Evolutionary conservation across 2,797 vertebrate genomes (phyloP), one percentile per base, ranked within the genome.

Genomic region (Lithobates pipiens): DNA sequence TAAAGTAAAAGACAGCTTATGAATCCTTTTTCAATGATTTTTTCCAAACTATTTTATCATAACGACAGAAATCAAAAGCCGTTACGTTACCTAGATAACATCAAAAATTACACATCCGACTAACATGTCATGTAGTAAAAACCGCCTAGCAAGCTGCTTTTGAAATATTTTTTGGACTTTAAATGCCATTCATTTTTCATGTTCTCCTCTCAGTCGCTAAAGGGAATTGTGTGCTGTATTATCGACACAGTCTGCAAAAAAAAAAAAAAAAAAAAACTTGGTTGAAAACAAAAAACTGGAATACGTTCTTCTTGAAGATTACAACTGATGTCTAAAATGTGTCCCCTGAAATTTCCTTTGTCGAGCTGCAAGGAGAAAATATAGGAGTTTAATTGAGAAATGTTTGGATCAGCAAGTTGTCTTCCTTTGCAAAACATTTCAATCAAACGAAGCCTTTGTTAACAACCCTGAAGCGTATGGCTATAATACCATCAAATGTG

Each of bases 111-210:
- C 70, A 89, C 80, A 85, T 23, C 88, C 79, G 88, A 61, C 77
- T 89, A 89, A 88, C 67, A 90, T 79, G 88, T 90, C 80, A 88
- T 1, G 63, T 75, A 85, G 57, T 87, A 89, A 83, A 23, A 88
- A 88, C 79, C 85, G 89, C 73, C 80, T 88, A 57, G 42, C 86
- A 76, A 80, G 77, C 29, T 13, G 10, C 80, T 84, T 85, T 75
- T 85, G 76, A 84, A 54, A 88, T 85, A 81, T 85, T 88, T 92
- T 61, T 91, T 91, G 89, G 63, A 88, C 86, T 44, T 88, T 88
- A 89, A 90, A 73, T 27, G 73, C 85, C 46, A 89, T 92, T 91
- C 91, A 90, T 91, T 78, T 91, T 90, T 92, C 84, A 92, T 90
- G 84, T 27, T 13, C 3, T 84, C 63, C 78, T 87, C 9, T 77